phyloP scores from a whole-genome alignment of 2,888 invertebrate species.

The Amaurobius ferox region DNA sequence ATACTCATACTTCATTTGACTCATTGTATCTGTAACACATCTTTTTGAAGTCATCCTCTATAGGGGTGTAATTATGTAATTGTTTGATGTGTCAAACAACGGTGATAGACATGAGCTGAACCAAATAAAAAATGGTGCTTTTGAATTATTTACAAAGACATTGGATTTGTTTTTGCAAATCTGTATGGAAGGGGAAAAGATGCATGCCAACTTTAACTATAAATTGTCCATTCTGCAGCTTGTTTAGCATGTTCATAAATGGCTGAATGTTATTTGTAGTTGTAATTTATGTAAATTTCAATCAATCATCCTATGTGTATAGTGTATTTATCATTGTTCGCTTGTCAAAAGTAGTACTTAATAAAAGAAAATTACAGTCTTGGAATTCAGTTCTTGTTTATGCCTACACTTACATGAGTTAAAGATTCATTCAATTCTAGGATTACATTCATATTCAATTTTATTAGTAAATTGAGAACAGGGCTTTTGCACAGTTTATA shows the following conservation, averaged over 20 bases:
- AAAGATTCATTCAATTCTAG: too few relatives aligned
- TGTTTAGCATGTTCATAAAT: not conserved
- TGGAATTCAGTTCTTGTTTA: too few relatives aligned
- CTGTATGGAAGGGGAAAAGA: not conserved
- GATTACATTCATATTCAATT: too few relatives aligned
- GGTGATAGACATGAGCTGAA: slow-evolving; percentile 18
- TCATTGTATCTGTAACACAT: not conserved
- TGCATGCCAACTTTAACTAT: not conserved
- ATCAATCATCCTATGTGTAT: not conserved
- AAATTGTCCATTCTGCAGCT: not conserved
- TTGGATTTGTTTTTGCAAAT: not conserved
- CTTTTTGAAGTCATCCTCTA: not conserved
- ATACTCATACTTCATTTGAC: slow-evolving; percentile 3
- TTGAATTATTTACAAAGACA: not conserved
- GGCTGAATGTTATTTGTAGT: not conserved
- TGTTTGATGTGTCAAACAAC: slow-evolving; percentile 1
- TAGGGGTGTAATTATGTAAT: not conserved
- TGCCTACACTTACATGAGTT: too few relatives aligned
- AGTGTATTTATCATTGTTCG: not conserved
- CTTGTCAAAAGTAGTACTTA: not conserved
- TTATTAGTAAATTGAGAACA: too few relatives aligned
- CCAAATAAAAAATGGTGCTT: slow-evolving; percentile 2
- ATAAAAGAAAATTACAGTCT: not conserved
- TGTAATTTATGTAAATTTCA: slow-evolving; percentile 6
- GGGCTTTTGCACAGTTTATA: too few relatives aligned